Percentiles rank a stretch among this genome's conserved stretches.
These are phyloP conservation scores for Cyphomyrmex costatus DNA, from an alignment of 1,140 invertebrate genomes.

Conservation along the genomic window DNA sequence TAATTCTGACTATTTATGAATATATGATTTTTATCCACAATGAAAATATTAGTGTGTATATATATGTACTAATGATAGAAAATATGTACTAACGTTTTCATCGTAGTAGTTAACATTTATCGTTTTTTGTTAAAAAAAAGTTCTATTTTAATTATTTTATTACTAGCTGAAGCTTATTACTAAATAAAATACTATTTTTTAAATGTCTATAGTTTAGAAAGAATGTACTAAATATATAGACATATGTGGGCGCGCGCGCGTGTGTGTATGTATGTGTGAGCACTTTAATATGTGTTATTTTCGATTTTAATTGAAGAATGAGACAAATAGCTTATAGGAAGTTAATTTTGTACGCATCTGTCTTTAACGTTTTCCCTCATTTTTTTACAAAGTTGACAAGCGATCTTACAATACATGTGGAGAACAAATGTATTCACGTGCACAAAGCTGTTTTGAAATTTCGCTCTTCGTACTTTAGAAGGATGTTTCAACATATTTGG, in stretches of 20 bases:
- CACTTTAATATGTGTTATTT: neutral
- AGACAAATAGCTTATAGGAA: slow-evolving; percentile 19
- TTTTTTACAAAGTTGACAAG: slow-evolving; percentile 86
- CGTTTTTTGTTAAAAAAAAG: neutral
- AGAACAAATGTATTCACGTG: slow-evolving; percentile 89
- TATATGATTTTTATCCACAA: no score
- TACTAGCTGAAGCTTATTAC: neutral
- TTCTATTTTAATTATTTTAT: neutral
- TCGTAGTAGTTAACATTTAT: neutral
- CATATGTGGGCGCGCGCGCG: no score
- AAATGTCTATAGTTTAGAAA: no score
- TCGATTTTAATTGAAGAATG: neutral
- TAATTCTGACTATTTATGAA: no score
- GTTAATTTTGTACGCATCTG: slow-evolving; percentile 39
- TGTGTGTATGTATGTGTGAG: no score
- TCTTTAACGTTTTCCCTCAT: neutral
- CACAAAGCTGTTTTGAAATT: slow-evolving; percentile 89
- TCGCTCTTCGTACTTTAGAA: slow-evolving; percentile 90
- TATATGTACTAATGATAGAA: no score
- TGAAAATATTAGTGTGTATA: no score
- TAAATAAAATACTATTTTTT: neutral
- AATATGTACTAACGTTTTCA: neutral
- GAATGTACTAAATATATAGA: no score
- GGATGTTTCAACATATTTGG: slow-evolving; percentile 91
- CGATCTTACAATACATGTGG: slow-evolving; percentile 89